These are phyloP conservation scores for Hypolimnas misippus DNA, from an alignment of 2,888 invertebrate species.

Conservation along the genomic window DNA sequence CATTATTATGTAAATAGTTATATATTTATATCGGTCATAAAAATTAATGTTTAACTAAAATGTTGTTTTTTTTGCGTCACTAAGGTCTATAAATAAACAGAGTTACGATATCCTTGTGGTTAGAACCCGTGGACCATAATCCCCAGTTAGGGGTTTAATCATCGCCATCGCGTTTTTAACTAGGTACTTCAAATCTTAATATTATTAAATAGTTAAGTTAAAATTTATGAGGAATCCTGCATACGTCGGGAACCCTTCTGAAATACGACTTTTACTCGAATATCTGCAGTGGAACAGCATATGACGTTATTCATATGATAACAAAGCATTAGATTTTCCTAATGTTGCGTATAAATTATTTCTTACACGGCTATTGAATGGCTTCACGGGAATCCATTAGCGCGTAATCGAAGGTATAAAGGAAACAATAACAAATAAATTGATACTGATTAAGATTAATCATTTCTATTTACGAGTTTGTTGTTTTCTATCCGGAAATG, in stretches of 20 bases:
- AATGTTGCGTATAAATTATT: not conserved
- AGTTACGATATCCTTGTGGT: not conserved
- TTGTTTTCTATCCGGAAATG: not conserved
- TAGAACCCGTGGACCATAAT: no score
- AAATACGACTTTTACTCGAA: no score
- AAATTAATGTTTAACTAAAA: not conserved
- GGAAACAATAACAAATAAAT: slow-evolving; percentile 65
- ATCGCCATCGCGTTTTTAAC: no score
- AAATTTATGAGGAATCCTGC: no score
- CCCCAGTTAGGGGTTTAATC: no score
- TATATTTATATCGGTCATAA: not conserved
- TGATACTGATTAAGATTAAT: slow-evolving; percentile 47
- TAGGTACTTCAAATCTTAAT: no score
- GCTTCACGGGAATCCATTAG: slow-evolving; percentile 64
- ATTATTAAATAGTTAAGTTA: no score
- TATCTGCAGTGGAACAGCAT: no score
- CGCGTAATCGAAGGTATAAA: slow-evolving; percentile 45
- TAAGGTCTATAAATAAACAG: not conserved
- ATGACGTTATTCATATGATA: no score
- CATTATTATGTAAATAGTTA: not conserved
- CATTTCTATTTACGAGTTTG: slow-evolving; percentile 7
- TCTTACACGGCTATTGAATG: slow-evolving; percentile 28
- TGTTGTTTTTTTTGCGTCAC: not conserved
- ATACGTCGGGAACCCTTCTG: no score
- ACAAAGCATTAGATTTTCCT: not conserved